Evolutionary conservation across 2,888 invertebrate genomes (phyloP), one percentile per base, ranked within the genome.

Genomic region (Tipula helvola): DNA sequence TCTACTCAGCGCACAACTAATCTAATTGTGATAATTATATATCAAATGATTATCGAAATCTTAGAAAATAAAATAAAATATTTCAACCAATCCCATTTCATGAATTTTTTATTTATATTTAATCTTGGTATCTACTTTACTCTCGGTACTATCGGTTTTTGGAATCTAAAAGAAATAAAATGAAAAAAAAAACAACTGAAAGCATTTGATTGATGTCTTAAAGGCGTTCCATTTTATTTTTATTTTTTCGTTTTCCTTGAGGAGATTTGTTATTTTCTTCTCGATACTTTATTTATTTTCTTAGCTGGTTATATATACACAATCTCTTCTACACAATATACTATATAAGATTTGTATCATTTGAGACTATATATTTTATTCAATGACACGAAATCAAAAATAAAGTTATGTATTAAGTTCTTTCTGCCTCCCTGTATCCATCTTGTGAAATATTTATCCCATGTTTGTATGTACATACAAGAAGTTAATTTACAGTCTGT

Each of bases 81-180:
- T 71, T 71, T 71, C 71, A 71, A 71, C 71, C 71, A 71, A 71
- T 71, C 71, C 71, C 71, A 71, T 71, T 71, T 71, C 71, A 71
- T 71, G 71, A 71, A 71, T 71, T 71, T 71, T 71, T 71, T 71
- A 71, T 71, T 71, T 71, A 71, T 71, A 71, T 71, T 71, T 71
- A 71, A 71, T 71, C 71, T 71, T 71, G 28, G 71, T 71, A 71
- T 71, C 71, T 71, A 71, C 52, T 57, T 16, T 71, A 71, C 71
- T 71, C 71, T 71, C 71, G 10, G 71, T 71, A 71, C 71, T 71
- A 71, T 71, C 71, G 71, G 71, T 18, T 71, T 71, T 8, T 28
- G 71, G 7, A 71, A 71, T 71, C 71, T 71, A 71, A 28, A 71
- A 18, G 71, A 71, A 71, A 71, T 57, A 57, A 57, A 57, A 57